phyloP scores from a whole-genome alignment of 2,888 invertebrate genomes.

The Dinocampus coccinellae region DNA sequence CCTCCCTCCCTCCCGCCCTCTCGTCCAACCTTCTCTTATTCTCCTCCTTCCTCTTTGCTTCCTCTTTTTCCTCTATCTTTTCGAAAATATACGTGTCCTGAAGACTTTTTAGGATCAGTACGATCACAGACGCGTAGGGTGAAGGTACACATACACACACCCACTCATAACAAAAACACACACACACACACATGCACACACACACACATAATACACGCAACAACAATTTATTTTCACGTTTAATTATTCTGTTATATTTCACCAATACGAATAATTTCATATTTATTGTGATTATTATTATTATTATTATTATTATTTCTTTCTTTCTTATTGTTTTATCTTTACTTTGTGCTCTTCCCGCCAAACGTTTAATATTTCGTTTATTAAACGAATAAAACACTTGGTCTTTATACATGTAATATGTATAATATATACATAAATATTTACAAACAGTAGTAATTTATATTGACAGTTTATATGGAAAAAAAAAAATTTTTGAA shows the following conservation, averaged over 20 bases:
- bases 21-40: constrained; percentile 24
- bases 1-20: no score
- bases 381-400: background rate
- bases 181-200: background rate
- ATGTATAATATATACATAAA: no score
- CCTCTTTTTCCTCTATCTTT: constrained; percentile 41
- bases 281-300: no score
- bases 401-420: no score
- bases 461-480: no score
- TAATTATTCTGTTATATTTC: no score
- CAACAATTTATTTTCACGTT: no score
- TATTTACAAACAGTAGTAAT: no score
- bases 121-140: constrained; percentile 48
- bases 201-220: background rate
- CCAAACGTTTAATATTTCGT: background rate
- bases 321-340: no score
- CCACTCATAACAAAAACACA: background rate
- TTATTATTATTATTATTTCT: no score
- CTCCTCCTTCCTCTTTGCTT: constrained; percentile 23
- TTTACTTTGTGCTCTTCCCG: background rate
- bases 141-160: constrained; percentile 38
- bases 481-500: no score
- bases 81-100: constrained; percentile 51
- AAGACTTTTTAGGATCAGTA: constrained; percentile 56
- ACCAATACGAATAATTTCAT: no score